A percentile compares a stretch with the other conserved stretches of the same genome.
Conservation (phyloP, 1,140 invertebrate species). For the Drosophila serrata region DNA sequence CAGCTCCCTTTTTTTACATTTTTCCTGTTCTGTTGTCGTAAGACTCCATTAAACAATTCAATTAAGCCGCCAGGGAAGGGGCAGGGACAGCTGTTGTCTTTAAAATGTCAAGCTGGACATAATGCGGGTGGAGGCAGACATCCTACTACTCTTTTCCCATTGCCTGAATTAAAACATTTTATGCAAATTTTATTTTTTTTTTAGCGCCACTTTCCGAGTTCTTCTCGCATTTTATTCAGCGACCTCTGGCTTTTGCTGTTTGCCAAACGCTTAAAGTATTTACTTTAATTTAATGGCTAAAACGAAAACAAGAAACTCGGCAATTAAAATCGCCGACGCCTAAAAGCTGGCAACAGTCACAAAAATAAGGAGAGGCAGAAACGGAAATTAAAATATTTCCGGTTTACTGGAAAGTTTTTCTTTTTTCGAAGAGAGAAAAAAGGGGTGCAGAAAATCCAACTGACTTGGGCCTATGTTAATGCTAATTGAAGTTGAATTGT, state of each 20-base stretch:
- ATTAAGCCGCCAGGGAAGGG: conserved; percentile 54
- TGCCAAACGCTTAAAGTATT: conserved; percentile 75
- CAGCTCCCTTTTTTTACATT: conserved; percentile 10
- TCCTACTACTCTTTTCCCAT: conserved; percentile 9
- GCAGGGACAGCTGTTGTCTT: conserved; percentile 55
- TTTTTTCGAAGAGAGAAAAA: background rate
- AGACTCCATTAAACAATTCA: conserved; percentile 84
- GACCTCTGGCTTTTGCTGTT: conserved; percentile 55
- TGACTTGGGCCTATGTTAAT: conserved; percentile 48
- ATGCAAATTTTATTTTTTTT: conserved; percentile 74
- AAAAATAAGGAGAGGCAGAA: conserved; percentile 27
- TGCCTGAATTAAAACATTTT: conserved; percentile 76
- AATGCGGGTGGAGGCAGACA: conserved; percentile 25
- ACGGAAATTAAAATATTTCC: conserved; percentile 83
- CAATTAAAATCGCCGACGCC: conserved; percentile 68
- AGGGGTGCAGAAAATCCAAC: background rate
- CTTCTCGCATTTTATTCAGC: conserved; percentile 49
- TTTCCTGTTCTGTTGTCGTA: conserved; percentile 40
- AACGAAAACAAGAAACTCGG: conserved; percentile 51
- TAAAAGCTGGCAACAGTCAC: conserved; percentile 55
- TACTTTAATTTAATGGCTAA: conserved; percentile 70
- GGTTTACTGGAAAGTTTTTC: conserved; percentile 62
- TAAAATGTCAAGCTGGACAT: conserved; percentile 72
- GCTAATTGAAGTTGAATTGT: conserved; percentile 56
- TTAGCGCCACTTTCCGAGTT: conserved; percentile 36